phyloP scores from a whole-genome alignment of 2,888 invertebrate species.

The Agrilus mali region DNA sequence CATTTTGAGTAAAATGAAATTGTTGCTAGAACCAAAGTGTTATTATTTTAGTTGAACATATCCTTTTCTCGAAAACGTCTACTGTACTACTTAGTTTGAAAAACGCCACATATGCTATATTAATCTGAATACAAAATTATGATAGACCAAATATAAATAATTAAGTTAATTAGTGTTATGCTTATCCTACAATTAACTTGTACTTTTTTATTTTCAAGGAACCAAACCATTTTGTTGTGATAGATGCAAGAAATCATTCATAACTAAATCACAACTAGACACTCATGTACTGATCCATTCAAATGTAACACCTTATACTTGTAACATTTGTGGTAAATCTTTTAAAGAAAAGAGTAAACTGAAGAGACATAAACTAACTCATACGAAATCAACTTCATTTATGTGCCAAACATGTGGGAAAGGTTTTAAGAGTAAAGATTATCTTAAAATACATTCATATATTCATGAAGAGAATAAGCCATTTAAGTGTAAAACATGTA shows the following conservation, averaged over 20 bases:
- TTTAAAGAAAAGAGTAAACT: constrained; percentile 60
- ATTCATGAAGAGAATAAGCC: constrained; percentile 53
- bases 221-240: constrained; percentile 38
- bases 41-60: too few relatives aligned
- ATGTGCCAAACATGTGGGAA: constrained; percentile 48
- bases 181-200: constrained; percentile 1
- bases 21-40: too few relatives aligned
- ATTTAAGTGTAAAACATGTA: constrained; percentile 46
- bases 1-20: too few relatives aligned
- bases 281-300: constrained; percentile 58
- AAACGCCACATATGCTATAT: too few relatives aligned
- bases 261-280: constrained; percentile 57
- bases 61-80: too few relatives aligned
- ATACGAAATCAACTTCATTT: constrained; percentile 40
- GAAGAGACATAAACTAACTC: constrained; percentile 55
- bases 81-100: too few relatives aligned
- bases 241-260: constrained; percentile 48
- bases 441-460: constrained; percentile 46
- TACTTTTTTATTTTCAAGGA: constrained; percentile 18
- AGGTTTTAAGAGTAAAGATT: constrained; percentile 44
- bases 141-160: too few relatives aligned
- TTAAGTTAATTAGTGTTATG: too few relatives aligned
- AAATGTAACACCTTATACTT: constrained; percentile 46
- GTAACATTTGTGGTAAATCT: constrained; percentile 50
- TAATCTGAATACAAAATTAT: too few relatives aligned